phyloP scores from a whole-genome alignment of 2,888 invertebrate genomes.

The Thymelicus lineola region DNA sequence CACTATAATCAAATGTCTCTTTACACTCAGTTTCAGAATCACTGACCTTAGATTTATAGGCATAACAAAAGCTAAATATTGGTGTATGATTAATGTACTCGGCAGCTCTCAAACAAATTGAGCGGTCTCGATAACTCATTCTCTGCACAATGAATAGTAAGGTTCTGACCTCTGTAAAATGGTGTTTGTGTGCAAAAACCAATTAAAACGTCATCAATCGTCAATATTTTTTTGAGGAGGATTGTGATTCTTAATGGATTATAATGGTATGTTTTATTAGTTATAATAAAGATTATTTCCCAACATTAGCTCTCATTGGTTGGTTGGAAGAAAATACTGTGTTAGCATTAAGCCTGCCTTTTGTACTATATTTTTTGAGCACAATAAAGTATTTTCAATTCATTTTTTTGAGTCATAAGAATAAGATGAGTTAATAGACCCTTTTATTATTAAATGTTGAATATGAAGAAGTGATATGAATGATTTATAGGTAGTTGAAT shows the following conservation, averaged over 20 bases:
- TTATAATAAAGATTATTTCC: no score
- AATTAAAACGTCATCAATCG: slow-evolving; percentile 31
- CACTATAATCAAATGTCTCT: no score
- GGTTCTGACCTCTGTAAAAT: slow-evolving; percentile 20
- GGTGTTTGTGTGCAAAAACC: slow-evolving; percentile 28
- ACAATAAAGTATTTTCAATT: no score
- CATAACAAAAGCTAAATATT: slow-evolving; percentile 29
- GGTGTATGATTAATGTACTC: slow-evolving; percentile 47
- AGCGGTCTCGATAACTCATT: slow-evolving; percentile 23
- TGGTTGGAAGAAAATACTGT: no score
- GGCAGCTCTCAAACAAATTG: slow-evolving; percentile 18
- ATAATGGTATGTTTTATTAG: background rate
- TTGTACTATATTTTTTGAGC: no score
- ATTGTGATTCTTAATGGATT: background rate
- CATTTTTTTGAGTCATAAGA: no score
- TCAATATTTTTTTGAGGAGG: slow-evolving; percentile 19
- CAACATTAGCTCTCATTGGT: no score
- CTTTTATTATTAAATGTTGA: no score
- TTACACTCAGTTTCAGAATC: slow-evolving; percentile 5
- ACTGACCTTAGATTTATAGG: slow-evolving; percentile 10
- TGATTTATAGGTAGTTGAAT: no score
- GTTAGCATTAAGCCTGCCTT: no score
- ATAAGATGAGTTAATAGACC: no score
- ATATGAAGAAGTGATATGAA: no score
- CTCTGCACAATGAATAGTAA: slow-evolving; percentile 8